Conservation (phyloP, 2,888 invertebrate species). For the Nemurella pictetii region DNA sequence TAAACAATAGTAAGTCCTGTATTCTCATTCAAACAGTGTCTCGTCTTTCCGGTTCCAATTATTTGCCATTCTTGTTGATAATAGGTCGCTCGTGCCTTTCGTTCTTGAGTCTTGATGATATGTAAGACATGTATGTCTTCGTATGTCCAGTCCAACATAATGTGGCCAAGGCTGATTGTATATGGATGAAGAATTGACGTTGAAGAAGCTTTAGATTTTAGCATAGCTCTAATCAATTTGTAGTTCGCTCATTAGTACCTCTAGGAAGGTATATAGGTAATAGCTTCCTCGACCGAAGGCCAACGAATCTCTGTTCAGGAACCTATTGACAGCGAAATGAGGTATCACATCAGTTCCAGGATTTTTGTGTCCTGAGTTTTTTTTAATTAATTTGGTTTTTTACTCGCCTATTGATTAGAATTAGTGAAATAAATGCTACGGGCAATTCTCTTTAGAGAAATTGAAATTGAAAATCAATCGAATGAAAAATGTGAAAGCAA, state of each 20-base stretch:
- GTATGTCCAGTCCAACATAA: background rate
- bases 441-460: background rate
- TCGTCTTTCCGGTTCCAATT: background rate
- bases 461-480: background rate
- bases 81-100: background rate
- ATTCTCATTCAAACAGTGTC: background rate
- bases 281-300: background rate
- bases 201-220: background rate
- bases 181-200: background rate
- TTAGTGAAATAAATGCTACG: background rate
- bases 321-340: no score
- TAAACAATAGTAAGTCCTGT: background rate
- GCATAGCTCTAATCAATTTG: background rate
- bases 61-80: background rate
- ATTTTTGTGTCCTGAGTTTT: background rate
- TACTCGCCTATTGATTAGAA: background rate
- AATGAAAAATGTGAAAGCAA: conserved; percentile 6
- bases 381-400: background rate
- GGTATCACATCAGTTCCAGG: no score
- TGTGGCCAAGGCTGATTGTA: background rate
- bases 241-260: background rate
- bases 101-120: background rate
- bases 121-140: background rate
- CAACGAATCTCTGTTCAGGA: background rate
- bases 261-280: no score